Base-by-base conservation (phyloP, 1,140 invertebrate genomes). In the Drosophila hydei region DNA sequence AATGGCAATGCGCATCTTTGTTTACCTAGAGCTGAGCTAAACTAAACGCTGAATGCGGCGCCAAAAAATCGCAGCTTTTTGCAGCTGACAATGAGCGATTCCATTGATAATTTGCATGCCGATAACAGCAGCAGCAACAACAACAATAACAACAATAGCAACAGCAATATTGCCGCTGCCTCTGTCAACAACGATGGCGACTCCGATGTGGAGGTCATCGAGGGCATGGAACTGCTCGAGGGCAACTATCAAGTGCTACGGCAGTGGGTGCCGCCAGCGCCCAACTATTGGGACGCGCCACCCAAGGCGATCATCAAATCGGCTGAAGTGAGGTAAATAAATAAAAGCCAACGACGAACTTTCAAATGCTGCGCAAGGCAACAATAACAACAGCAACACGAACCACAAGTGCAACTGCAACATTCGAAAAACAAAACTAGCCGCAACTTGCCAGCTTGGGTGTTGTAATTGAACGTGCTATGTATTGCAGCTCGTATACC, bases 231-330 rank as follows among this genome's bases (percentile, higher is more conserved):
- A 59, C 80, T 91, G 73, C 81, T 91, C 30, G 90, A 91, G 75
- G 90, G 90, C 68, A 91, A 91, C 75, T 91, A 91, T 69, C 90
- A 91, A 64, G 79, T 91, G 62, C 75, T 91, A 19, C 75, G 85
- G 27, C 88, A 90, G 70, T 91, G 90, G 90, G 90, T 91, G 51
- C 90, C 90, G 16, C 90, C 90, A 33, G 90, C 90, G 19, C 90
- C 90, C 47, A 89, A 90, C 73, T 91, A 91, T 76, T 91, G 90
- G 90, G 89, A 91, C 75, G 90, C 88, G 12, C 90, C 90, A 27
- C 90, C 90, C 60, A 91, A 91, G 70, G 90, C 90, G 67, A 84
- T 91, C 58, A 91, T 91, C 70, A 91, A 91, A 55, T 91, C 89
- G 8, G 90, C 90, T 19, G 87, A 90, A 91, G 90, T 91, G 56